Evolutionary conservation across 2,888 invertebrate genomes (phyloP).

Genomic region (Meganola albula): DNA sequence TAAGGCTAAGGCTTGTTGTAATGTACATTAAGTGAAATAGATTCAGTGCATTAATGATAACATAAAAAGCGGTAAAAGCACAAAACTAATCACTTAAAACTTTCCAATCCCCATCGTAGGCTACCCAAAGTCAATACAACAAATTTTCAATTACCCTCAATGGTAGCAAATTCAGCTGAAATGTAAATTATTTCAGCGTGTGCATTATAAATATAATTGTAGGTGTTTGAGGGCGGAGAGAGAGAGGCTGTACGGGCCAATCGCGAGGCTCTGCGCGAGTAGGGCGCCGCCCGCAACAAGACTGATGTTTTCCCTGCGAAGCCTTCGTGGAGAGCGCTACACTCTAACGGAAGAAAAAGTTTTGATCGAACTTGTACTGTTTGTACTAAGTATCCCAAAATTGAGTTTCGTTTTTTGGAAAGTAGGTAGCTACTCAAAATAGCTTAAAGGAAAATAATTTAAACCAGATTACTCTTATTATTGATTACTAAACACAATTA

Average conservation of each 20-base stretch:
- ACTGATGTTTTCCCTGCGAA: slow-evolving; percentile 71
- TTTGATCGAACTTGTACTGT: slow-evolving; percentile 17
- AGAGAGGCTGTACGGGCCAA: slow-evolving; percentile 41
- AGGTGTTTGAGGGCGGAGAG: slow-evolving; percentile 66
- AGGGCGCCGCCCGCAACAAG: slow-evolving; percentile 65
- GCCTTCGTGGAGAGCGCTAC: slow-evolving; percentile 57
- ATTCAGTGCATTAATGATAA: slow-evolving; percentile 19
- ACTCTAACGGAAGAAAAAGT: slow-evolving; percentile 25
- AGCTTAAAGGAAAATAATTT: too few species aligned
- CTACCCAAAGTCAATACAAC: slow-evolving; percentile 70
- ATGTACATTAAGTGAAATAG: too few species aligned
- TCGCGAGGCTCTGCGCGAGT: slow-evolving; percentile 41
- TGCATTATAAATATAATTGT: slow-evolving; percentile 77
- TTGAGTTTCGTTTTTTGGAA: not conserved
- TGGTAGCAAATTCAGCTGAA: slow-evolving; percentile 76
- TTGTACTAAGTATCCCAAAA: not conserved
- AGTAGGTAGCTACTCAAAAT: too few species aligned
- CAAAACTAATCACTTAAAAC: slow-evolving; percentile 59
- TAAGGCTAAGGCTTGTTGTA: too few species aligned
- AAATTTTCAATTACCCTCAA: slow-evolving; percentile 76
- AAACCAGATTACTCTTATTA: too few species aligned
- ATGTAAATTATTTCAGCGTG: slow-evolving; percentile 76
- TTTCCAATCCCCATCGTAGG: slow-evolving; percentile 45
- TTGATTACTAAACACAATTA: too few species aligned
- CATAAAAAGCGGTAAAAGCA: slow-evolving; percentile 16